Percentiles rank a stretch among this genome's conserved stretches.
These are phyloP conservation scores for Zapus hudsonius DNA, from an alignment of 2,113 vertebrate genomes.

Conservation along the genomic window DNA sequence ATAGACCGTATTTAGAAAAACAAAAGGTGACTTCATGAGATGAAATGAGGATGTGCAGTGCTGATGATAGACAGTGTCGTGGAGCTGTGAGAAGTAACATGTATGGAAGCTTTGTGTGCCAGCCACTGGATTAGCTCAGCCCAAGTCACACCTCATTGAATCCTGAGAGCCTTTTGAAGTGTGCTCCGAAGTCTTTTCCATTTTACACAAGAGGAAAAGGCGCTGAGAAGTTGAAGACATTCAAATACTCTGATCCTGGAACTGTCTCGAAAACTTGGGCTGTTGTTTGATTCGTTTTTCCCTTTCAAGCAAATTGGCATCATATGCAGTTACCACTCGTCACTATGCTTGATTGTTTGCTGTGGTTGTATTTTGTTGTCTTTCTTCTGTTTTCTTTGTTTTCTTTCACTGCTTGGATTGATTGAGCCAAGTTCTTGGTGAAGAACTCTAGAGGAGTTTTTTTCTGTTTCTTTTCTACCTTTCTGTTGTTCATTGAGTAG, in stretches of 20 bases:
- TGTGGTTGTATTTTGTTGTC: background rate
- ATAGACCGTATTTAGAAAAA: background rate
- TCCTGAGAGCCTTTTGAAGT: background rate
- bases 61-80: background rate
- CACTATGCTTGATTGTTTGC: background rate
- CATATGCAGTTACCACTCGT: background rate
- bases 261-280: background rate
- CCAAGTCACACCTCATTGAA: background rate
- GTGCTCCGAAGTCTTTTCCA: background rate
- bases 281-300: too few species aligned
- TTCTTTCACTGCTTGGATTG: background rate
- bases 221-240: background rate
- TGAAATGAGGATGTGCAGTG: background rate
- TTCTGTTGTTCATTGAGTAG: background rate
- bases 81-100: background rate
- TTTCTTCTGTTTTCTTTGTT: too few species aligned
- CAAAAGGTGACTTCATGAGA: background rate
- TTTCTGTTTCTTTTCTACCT: background rate
- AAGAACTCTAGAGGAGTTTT: background rate
- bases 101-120: background rate
- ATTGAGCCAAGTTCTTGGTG: background rate
- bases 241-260: background rate
- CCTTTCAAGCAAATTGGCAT: background rate
- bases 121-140: background rate
- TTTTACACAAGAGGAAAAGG: background rate